These are phyloP conservation scores for Novumbra hubbsi DNA, from an alignment of 2,797 vertebrate species.

Conservation along the genomic window DNA sequence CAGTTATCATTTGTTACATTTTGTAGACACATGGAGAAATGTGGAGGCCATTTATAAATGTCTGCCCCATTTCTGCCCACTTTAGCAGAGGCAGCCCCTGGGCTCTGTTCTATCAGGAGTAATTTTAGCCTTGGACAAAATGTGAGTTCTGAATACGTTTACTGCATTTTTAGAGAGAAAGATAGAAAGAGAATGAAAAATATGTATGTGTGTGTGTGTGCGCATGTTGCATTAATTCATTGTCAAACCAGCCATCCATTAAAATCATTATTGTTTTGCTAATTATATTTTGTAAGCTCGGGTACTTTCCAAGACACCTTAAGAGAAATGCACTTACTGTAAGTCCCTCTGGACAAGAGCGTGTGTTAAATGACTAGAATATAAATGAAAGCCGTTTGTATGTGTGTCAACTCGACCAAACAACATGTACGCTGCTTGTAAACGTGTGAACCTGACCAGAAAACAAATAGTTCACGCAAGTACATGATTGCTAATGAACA, in stretches of 20 bases:
- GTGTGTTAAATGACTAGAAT: too few relatives aligned
- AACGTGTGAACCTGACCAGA: neutral
- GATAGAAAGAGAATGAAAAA: neutral
- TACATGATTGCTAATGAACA: neutral
- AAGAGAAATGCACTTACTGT: too few relatives aligned
- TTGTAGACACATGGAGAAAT: neutral
- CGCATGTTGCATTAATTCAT: neutral
- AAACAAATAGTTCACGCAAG: neutral
- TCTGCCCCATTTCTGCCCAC: neutral
- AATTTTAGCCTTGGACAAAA: neutral
- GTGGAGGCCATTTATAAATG: neutral
- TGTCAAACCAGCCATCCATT: neutral
- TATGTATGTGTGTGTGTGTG: neutral
- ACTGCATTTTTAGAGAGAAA: conserved; percentile 1
- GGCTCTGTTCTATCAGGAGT: neutral
- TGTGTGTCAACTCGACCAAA: too few relatives aligned
- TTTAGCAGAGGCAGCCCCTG: neutral
- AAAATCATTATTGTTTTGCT: neutral
- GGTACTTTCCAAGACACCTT: too few relatives aligned
- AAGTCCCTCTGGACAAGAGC: too few relatives aligned
- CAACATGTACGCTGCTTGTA: too few relatives aligned
- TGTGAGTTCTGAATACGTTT: neutral
- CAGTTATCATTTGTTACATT: neutral
- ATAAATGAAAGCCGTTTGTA: too few relatives aligned
- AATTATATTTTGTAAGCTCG: conserved; percentile 1